A percentile compares a stretch with the other conserved stretches of the same genome.
These are phyloP conservation scores for Dryoscopus gambensis DNA, from an alignment of 2,113 vertebrate genomes.

Conservation along the genomic window DNA sequence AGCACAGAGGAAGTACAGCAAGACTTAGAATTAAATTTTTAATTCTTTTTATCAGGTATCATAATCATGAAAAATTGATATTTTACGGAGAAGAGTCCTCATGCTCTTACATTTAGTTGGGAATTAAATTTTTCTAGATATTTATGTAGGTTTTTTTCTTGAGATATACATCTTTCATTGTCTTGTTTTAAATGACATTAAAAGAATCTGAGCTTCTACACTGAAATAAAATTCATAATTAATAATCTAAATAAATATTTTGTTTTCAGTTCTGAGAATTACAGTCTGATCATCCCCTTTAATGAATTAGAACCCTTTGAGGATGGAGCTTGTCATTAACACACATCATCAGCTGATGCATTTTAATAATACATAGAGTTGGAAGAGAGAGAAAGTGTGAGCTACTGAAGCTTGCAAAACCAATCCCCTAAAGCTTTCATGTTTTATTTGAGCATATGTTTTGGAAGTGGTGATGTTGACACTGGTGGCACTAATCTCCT, in stretches of 20 bases:
- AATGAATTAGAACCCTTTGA: constrained; percentile 55
- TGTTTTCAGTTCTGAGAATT: constrained; percentile 20
- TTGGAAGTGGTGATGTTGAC: constrained; percentile 63
- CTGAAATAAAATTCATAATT: not conserved
- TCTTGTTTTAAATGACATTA: not conserved
- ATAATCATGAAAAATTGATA: not conserved
- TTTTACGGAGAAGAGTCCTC: not conserved
- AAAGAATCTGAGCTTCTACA: not conserved
- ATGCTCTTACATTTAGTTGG: not conserved
- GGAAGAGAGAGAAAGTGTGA: constrained; percentile 49
- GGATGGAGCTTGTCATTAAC: constrained; percentile 57
- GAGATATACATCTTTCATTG: not conserved
- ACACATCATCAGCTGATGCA: constrained; percentile 58
- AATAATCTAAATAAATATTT: constrained; percentile 31
- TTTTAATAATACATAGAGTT: constrained; percentile 64
- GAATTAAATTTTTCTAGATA: not conserved
- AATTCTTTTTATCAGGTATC: not conserved
- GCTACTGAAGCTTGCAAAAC: constrained; percentile 63
- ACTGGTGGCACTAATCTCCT: constrained; percentile 52
- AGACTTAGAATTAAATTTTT: not conserved
- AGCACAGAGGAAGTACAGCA: rapidly evolving
- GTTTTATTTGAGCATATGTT: constrained; percentile 71
- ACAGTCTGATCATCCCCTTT: not conserved
- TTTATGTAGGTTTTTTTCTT: not conserved
- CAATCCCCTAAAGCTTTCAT: constrained; percentile 59